phyloP scores from a whole-genome alignment of 2,113 vertebrate genomes.

The Pelvicachromis taeniatus region DNA sequence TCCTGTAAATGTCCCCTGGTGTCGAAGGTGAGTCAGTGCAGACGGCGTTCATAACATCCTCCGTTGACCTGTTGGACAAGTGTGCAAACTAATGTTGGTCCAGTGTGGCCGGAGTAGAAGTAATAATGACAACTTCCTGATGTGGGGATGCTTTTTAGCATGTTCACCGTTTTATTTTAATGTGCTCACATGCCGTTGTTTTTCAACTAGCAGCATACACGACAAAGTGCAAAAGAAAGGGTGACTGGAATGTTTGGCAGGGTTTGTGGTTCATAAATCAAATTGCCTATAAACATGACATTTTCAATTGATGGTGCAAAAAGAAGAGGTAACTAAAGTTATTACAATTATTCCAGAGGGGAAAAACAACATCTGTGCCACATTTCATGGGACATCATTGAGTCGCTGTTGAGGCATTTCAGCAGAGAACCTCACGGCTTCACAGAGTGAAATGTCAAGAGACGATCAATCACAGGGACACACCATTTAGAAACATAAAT shows the following conservation, averaged over 20 bases:
- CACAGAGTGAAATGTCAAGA: neutral
- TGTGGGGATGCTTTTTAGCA: neutral
- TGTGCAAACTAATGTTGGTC: neutral
- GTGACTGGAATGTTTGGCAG: neutral
- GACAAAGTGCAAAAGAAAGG: neutral
- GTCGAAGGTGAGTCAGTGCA: neutral
- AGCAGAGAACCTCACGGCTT: neutral
- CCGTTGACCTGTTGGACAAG: neutral
- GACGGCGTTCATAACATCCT: neutral
- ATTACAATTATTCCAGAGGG: neutral
- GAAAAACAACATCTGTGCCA: neutral
- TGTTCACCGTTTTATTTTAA: neutral
- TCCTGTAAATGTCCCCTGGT: neutral
- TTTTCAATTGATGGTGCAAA: neutral
- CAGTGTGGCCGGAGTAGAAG: neutral
- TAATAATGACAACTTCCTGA: neutral
- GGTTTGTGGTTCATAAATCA: neutral
- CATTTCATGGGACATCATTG: neutral
- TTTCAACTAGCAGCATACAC: neutral
- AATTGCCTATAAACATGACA: neutral
- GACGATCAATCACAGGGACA: neutral
- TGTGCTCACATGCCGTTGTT: neutral
- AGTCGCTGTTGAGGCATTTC: neutral
- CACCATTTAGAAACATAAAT: neutral
- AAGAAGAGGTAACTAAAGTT: neutral